Evolutionary conservation across 2,113 vertebrate species (phyloP).

Genomic region (Papio anubis): DNA sequence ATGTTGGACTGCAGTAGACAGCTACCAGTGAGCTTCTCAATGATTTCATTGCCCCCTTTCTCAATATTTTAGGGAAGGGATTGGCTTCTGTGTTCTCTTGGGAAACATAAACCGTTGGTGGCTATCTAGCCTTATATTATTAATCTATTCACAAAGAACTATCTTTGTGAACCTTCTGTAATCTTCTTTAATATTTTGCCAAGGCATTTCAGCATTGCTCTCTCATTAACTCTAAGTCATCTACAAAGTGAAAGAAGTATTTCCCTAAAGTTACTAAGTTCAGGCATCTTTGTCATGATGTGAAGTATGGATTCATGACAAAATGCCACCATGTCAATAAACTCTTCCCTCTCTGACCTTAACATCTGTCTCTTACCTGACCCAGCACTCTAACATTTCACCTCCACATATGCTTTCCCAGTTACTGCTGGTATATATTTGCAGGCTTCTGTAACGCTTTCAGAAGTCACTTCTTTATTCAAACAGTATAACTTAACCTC

Average conservation of each 20-base stretch:
- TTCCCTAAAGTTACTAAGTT: neutral
- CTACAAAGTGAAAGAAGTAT: neutral
- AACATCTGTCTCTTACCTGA: neutral
- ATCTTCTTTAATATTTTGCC: neutral
- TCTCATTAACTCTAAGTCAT: neutral
- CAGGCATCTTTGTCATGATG: neutral
- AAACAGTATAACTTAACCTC: neutral
- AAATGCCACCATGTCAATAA: neutral
- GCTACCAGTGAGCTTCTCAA: neutral
- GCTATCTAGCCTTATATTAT: neutral
- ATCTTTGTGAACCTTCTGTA: neutral
- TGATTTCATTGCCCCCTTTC: neutral
- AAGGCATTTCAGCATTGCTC: neutral
- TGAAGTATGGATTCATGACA: neutral
- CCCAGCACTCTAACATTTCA: neutral
- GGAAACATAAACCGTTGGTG: neutral
- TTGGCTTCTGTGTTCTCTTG: neutral
- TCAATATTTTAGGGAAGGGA: neutral
- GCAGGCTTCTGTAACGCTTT: neutral
- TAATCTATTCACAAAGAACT: neutral
- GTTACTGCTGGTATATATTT: neutral
- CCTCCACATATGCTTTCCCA: fast-evolving
- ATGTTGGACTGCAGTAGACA: neutral
- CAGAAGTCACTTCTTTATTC: neutral
- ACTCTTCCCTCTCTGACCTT: neutral